Percentiles rank a stretch among this genome's conserved stretches.
Conservation (phyloP, 1,140 invertebrate species). For the Sarcophaga peregrina region DNA sequence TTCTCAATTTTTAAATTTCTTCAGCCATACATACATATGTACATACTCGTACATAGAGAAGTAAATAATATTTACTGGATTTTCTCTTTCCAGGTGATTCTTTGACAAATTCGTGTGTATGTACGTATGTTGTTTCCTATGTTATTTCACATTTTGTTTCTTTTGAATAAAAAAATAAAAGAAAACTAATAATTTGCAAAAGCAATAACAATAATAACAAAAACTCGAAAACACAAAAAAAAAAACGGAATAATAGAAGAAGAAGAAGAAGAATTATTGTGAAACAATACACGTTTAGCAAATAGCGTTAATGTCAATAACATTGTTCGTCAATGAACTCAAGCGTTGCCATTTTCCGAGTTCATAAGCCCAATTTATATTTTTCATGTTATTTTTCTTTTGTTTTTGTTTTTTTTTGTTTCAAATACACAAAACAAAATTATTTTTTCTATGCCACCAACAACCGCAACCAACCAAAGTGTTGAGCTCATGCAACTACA, state of each 20-base stretch:
- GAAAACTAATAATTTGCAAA: background rate
- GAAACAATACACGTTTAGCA: conserved; percentile 42
- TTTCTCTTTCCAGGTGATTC: background rate
- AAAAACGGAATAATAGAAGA: no score
- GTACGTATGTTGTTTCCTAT: background rate
- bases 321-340: conserved; percentile 40
- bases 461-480: no score
- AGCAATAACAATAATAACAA: background rate
- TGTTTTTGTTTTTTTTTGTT: no score
- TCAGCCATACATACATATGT: background rate
- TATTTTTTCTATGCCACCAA: conserved; percentile 17
- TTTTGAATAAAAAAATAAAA: background rate
- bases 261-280: background rate
- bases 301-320: conserved; percentile 42
- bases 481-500: conserved; percentile 2
- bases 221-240: no score
- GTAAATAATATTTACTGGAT: background rate
- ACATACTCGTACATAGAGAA: background rate
- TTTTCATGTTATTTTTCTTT: background rate
- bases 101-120: background rate
- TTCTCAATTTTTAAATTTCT: background rate
- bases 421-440: no score
- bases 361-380: conserved; percentile 38
- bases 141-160: background rate
- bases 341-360: conserved; percentile 41